These are phyloP conservation scores for Hydractinia echinata DNA, from an alignment of 30 jellyfish, hydroid and myxozoan genomes.

Conservation along the genomic window DNA sequence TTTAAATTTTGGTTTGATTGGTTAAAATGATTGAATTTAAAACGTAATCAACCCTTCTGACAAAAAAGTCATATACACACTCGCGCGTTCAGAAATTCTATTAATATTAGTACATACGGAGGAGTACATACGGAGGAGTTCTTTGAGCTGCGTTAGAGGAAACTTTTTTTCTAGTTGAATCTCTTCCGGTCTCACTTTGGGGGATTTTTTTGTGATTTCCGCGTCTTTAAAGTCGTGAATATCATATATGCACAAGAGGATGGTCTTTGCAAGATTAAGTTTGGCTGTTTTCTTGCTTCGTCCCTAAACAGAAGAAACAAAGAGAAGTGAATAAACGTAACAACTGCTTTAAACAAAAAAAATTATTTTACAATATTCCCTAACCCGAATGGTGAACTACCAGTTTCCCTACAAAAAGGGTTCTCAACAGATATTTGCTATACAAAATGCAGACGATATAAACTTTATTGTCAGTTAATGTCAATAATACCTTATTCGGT, in stretches of 20 bases:
- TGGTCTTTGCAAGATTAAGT: slow-evolving; percentile 59
- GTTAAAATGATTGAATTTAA: too few relatives aligned
- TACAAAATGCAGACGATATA: too few relatives aligned
- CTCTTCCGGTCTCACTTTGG: slow-evolving; percentile 8
- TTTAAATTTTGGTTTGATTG: too few relatives aligned
- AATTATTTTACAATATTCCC: too few relatives aligned
- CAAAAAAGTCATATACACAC: too few relatives aligned
- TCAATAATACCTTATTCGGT: too few relatives aligned
- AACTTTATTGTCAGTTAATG: too few relatives aligned
- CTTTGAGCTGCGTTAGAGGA: slow-evolving; percentile 44
- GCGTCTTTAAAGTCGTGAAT: slow-evolving; percentile 42
- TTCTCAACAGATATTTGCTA: too few relatives aligned
- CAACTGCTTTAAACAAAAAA: not conserved
- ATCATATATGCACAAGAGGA: slow-evolving; percentile 54
- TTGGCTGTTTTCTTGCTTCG: slow-evolving; percentile 75
- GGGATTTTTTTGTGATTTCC: slow-evolving; percentile 36
- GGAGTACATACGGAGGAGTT: slow-evolving; percentile 5
- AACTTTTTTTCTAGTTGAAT: slow-evolving; percentile 32
- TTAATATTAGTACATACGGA: not conserved
- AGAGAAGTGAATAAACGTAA: not conserved
- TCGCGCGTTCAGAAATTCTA: too few relatives aligned
- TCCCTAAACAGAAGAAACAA: slow-evolving; percentile 29
- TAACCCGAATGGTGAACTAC: too few relatives aligned
- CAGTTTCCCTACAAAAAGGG: too few relatives aligned
- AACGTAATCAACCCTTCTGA: too few relatives aligned